Evolutionary conservation across 2,113 vertebrate species (phyloP).

Genomic region (Scomber colias): DNA sequence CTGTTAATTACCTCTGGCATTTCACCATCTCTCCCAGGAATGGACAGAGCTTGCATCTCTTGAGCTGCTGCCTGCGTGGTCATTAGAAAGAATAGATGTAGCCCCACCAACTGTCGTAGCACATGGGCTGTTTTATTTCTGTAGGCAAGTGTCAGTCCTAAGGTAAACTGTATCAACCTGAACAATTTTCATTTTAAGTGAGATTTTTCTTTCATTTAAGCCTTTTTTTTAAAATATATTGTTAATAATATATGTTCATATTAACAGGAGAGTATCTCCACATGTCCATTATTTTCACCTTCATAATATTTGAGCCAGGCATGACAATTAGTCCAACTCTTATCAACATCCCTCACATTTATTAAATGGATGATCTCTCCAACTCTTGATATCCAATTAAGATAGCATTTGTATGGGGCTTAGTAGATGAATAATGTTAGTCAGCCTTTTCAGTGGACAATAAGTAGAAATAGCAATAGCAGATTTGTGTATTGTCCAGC

Average conservation of each 20-base stretch:
- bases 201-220: conserved; percentile 3
- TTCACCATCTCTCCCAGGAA: conserved; percentile 67
- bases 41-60: conserved; percentile 54
- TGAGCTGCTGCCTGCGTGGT: conserved; percentile 59
- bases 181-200: neutral
- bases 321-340: conserved; percentile 52
- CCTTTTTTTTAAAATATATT: neutral
- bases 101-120: conserved; percentile 26
- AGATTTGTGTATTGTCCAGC: conserved; percentile 26
- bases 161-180: conserved; percentile 11
- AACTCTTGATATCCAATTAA: conserved; percentile 72
- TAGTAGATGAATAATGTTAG: conserved; percentile 44
- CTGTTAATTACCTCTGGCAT: conserved; percentile 76
- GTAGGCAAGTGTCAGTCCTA: conserved; percentile 17
- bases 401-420: conserved; percentile 48
- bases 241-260: neutral
- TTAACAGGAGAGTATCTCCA: conserved; percentile 13
- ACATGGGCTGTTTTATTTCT: conserved; percentile 23
- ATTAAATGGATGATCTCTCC: conserved; percentile 64
- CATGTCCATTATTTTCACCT: conserved; percentile 23
- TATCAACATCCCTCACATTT: conserved; percentile 59
- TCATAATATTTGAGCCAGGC: conserved; percentile 37
- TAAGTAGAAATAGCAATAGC: conserved; percentile 25
- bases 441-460: conserved; percentile 29
- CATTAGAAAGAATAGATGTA: conserved; percentile 66